Evolutionary conservation across 2,113 vertebrate genomes (phyloP).

Genomic region (Datnioides undecimradiatus): DNA sequence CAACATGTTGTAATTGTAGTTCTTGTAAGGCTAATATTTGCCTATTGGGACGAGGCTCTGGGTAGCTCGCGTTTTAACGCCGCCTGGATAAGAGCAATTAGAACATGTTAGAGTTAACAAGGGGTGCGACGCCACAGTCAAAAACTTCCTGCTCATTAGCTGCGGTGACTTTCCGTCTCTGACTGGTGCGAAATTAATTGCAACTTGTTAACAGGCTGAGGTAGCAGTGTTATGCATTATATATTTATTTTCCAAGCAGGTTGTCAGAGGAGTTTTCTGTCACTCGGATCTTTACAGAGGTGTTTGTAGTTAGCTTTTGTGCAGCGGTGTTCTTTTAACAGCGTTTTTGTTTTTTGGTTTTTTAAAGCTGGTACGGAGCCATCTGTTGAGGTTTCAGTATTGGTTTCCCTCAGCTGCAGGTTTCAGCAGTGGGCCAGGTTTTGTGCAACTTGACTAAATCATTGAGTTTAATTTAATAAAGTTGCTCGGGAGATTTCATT

Average conservation of each 20-base stretch:
- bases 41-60: neutral
- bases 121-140: neutral
- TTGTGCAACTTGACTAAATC: conserved; percentile 1
- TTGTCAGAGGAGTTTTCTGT: conserved; percentile 6
- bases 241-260: neutral
- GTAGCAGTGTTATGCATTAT: neutral
- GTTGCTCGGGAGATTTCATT: neutral
- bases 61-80: neutral
- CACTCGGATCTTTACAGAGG: conserved; percentile 13
- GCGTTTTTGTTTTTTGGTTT: conserved; percentile 8
- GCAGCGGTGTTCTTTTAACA: conserved; percentile 11
- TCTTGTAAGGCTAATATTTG: conserved; percentile 9
- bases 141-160: conserved; percentile 27
- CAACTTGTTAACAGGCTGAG: conserved; percentile 20
- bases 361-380: conserved; percentile 16
- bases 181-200: conserved; percentile 49
- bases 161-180: neutral
- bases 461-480: conserved; percentile 7
- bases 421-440: neutral
- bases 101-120: conserved; percentile 29
- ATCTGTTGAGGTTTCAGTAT: conserved; percentile 3
- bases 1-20: conserved; percentile 7
- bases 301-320: conserved; percentile 9
- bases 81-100: neutral
- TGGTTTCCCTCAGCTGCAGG: conserved; percentile 2